Conservation (phyloP, 2,797 vertebrate species). For the Pantherophis vulpinus region DNA sequence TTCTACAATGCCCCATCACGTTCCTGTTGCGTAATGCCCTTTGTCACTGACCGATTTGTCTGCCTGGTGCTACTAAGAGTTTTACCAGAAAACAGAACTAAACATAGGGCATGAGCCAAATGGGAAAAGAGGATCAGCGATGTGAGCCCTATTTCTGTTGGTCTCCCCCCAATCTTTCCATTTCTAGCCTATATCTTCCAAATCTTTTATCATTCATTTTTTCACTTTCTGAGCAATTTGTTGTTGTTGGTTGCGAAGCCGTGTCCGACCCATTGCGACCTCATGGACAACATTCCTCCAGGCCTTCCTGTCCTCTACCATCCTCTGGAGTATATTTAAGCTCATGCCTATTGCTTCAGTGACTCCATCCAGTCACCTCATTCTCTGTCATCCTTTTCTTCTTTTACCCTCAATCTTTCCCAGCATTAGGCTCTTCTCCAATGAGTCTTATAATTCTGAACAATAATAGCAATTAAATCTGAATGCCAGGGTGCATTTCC, state of each 20-base stretch:
- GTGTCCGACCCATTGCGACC: too few species aligned
- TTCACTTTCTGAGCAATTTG: neutral
- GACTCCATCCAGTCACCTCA: too few species aligned
- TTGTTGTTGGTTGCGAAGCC: too few species aligned
- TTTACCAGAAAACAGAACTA: neutral
- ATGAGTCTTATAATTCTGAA: neutral
- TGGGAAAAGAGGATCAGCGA: neutral
- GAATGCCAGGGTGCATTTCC: neutral
- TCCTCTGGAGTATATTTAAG: too few species aligned
- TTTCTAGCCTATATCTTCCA: neutral
- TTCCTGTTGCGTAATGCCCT: neutral
- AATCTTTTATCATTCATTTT: too few species aligned
- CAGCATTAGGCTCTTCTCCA: too few species aligned
- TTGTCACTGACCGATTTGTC: neutral
- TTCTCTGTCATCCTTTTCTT: too few species aligned
- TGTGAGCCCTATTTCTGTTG: neutral
- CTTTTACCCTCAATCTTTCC: too few species aligned
- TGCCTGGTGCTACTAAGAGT: neutral
- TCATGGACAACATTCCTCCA: too few species aligned
- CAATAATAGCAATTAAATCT: neutral
- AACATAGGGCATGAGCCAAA: neutral
- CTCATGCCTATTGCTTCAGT: too few species aligned
- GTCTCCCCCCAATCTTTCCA: neutral
- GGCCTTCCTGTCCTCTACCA: too few species aligned
- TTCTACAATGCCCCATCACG: neutral